Percentiles rank a stretch among this genome's conserved stretches.
Evolutionary conservation across 1,140 invertebrate genomes (phyloP).

Genomic region (Drosophila leontia): DNA sequence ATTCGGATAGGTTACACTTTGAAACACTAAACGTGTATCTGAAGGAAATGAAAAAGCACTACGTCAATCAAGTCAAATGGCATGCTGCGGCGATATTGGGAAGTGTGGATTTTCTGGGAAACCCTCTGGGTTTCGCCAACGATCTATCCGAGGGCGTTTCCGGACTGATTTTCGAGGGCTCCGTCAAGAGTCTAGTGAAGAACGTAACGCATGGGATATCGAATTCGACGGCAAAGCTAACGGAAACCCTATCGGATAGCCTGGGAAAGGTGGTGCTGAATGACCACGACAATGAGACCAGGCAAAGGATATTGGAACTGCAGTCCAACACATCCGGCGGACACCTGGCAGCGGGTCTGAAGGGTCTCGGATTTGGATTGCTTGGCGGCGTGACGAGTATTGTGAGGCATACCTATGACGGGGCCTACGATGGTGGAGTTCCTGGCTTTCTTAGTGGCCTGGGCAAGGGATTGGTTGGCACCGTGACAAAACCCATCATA

Average conservation of each 20-base stretch:
- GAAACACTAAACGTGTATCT: constrained; percentile 89
- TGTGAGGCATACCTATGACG: constrained; percentile 96
- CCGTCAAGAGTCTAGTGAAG: constrained; percentile 94
- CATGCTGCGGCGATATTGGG: constrained; percentile 98
- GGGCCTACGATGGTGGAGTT: constrained; percentile 93
- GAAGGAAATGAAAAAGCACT: constrained; percentile 78
- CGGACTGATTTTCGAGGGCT: constrained; percentile 95
- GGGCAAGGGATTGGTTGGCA: constrained; percentile 97
- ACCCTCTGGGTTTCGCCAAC: constrained; percentile 97
- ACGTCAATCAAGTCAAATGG: constrained; percentile 93
- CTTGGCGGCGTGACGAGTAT: constrained; percentile 97
- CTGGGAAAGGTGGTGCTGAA: constrained; percentile 95
- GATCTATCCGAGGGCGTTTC: constrained; percentile 98
- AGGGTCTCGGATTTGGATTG: constrained; percentile 96
- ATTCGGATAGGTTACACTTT: constrained; percentile 93
- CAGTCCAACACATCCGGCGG: constrained; percentile 87
- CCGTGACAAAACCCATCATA: constrained; percentile 97
- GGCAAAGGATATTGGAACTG: constrained; percentile 91
- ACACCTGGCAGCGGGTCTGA: constrained; percentile 95
- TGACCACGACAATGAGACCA: constrained; percentile 94
- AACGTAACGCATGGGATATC: constrained; percentile 99
- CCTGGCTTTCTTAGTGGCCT: constrained; percentile 95
- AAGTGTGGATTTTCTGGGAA: constrained; percentile 98
- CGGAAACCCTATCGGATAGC: constrained; percentile 95
- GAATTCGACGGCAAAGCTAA: constrained; percentile 98